Conservation (phyloP, 2,888 invertebrate genomes). For the Chloroclysta siterata region DNA sequence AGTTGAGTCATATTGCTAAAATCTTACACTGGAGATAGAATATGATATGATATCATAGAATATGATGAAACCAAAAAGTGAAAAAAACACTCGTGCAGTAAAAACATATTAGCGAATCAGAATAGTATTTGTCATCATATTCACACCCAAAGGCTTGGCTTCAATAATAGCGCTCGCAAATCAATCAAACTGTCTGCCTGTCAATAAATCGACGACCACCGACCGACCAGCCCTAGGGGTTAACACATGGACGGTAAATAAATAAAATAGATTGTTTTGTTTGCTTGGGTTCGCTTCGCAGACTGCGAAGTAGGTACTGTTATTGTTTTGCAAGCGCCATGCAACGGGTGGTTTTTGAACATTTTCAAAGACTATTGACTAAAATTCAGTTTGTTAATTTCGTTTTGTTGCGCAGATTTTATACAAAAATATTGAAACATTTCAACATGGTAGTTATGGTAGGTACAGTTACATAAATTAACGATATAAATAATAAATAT, state of each 20-base stretch:
- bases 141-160: slow-evolving; percentile 20
- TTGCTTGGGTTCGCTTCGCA: slow-evolving; percentile 1
- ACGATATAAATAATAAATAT: too few relatives aligned
- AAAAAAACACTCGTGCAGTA: background rate
- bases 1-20: too few relatives aligned
- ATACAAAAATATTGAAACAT: too few relatives aligned
- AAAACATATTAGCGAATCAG: background rate
- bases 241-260: slow-evolving; percentile 20
- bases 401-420: too few relatives aligned
- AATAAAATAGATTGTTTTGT: slow-evolving; percentile 4
- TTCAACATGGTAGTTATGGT: too few relatives aligned
- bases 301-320: background rate
- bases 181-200: slow-evolving; percentile 54
- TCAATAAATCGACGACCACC: slow-evolving; percentile 37
- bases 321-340: background rate
- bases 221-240: slow-evolving; percentile 38
- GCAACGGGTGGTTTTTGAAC: background rate
- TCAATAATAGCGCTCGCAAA: slow-evolving; percentile 32
- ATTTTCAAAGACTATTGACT: background rate
- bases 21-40: too few relatives aligned
- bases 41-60: too few relatives aligned
- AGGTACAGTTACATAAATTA: too few relatives aligned
- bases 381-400: background rate
- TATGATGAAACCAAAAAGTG: too few relatives aligned
- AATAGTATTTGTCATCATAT: slow-evolving; percentile 7